These are phyloP conservation scores for Endotricha flammealis DNA, from an alignment of 2,888 invertebrate species.

Conservation along the genomic window DNA sequence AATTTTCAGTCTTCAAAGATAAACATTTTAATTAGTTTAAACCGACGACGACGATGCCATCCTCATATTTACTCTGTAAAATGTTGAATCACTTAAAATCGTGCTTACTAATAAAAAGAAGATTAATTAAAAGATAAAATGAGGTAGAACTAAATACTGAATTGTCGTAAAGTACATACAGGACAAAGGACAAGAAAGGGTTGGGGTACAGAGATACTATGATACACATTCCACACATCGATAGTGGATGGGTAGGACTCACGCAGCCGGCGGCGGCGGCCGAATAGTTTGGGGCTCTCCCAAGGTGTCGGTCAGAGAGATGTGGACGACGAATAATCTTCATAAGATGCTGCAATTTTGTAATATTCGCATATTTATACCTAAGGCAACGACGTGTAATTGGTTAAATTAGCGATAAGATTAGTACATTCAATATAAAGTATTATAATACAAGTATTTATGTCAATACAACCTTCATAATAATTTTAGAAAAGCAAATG, in stretches of 20 bases:
- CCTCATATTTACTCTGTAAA: background rate
- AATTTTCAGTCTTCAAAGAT: too few relatives aligned
- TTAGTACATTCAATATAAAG: background rate
- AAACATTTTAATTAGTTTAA: background rate
- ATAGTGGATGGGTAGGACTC: slow-evolving; percentile 67
- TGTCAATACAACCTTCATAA: too few relatives aligned
- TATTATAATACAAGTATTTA: background rate
- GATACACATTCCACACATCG: slow-evolving; percentile 72
- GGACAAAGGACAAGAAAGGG: slow-evolving; percentile 31
- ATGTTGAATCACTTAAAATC: background rate
- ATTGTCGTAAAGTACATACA: slow-evolving; percentile 46
- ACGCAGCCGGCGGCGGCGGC: slow-evolving; percentile 67
- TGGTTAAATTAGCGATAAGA: slow-evolving; percentile 48
- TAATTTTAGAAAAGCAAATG: too few relatives aligned
- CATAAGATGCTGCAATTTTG: slow-evolving; percentile 83
- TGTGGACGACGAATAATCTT: slow-evolving; percentile 85
- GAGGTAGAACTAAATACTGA: slow-evolving; percentile 47
- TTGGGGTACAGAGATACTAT: slow-evolving; percentile 45
- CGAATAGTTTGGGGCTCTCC: slow-evolving; percentile 69
- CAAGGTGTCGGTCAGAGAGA: slow-evolving; percentile 80
- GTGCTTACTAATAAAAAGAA: slow-evolving; percentile 14
- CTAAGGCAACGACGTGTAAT: slow-evolving; percentile 70
- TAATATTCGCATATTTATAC: slow-evolving; percentile 76
- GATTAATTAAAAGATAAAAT: slow-evolving; percentile 25
- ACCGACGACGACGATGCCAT: background rate